Evolutionary conservation across 2,113 vertebrate genomes (phyloP).

Genomic region (Bujurquina vittata): DNA sequence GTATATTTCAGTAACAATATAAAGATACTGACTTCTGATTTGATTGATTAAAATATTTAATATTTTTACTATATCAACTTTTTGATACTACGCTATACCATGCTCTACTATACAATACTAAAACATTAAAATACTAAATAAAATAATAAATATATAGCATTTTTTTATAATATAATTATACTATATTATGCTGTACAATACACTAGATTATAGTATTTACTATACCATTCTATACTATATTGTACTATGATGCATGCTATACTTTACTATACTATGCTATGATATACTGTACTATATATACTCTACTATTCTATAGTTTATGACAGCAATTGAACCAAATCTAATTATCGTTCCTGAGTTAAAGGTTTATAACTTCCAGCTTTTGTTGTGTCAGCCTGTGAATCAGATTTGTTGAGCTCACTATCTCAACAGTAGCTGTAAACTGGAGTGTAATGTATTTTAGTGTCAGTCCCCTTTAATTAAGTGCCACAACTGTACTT

Average conservation of each 20-base stretch:
- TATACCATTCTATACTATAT: neutral
- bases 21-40: too few species aligned
- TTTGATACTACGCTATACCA: neutral
- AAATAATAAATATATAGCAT: too few species aligned
- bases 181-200: neutral
- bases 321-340: neutral
- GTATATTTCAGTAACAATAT: too few species aligned
- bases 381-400: neutral
- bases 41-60: too few species aligned
- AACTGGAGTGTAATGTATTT: constrained; percentile 4
- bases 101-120: neutral
- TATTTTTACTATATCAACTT: too few species aligned
- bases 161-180: neutral
- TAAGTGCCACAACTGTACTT: constrained; percentile 34
- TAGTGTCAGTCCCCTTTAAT: constrained; percentile 38
- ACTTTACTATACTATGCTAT: neutral
- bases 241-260: neutral
- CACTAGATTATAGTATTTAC: neutral
- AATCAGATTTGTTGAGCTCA: neutral
- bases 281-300: neutral
- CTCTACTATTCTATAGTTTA: neutral
- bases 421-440: neutral
- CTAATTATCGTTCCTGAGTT: neutral
- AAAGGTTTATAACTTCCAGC: neutral
- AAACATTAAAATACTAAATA: too few species aligned